Evolutionary conservation across 2,888 invertebrate species (phyloP).

Genomic region (Andrena chrysosceles): DNA sequence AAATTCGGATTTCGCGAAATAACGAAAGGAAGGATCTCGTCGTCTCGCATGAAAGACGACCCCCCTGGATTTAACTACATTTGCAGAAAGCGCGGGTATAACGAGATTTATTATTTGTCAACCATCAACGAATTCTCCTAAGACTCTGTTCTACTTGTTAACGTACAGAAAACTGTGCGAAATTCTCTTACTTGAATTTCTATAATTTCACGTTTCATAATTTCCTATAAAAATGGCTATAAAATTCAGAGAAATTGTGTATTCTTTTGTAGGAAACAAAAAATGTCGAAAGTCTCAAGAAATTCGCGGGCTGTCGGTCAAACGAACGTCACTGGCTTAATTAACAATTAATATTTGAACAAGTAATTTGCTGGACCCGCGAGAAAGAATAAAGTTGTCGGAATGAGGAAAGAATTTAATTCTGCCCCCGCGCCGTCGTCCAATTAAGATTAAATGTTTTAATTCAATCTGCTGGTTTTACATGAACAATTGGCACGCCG

Average conservation of each 20-base stretch:
- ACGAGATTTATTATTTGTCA: not conserved
- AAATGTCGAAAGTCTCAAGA: not conserved
- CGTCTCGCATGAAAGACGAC: constrained; percentile 25
- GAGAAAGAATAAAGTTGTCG: too few relatives aligned
- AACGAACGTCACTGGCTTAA: too few relatives aligned
- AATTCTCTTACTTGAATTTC: too few relatives aligned
- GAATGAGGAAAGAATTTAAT: not conserved
- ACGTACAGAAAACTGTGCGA: too few relatives aligned
- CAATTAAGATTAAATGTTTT: too few relatives aligned
- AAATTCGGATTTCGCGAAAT: constrained; percentile 57
- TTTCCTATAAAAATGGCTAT: not conserved
- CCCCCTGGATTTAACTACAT: constrained; percentile 25
- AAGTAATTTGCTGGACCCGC: too few relatives aligned
- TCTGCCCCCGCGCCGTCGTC: not conserved
- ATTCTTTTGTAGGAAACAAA: not conserved
- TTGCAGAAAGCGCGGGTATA: not conserved
- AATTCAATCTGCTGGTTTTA: too few relatives aligned
- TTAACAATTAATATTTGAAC: too few relatives aligned
- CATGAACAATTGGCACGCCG: not conserved
- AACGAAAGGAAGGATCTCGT: constrained; percentile 36
- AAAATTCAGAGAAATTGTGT: not conserved
- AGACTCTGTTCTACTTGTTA: too few relatives aligned
- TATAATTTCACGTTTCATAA: not conserved
- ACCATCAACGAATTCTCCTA: not conserved
- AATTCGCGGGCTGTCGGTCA: too few relatives aligned